Evolutionary conservation across 2,888 invertebrate species (phyloP).

Genomic region (Perizoma flavofasciatum): DNA sequence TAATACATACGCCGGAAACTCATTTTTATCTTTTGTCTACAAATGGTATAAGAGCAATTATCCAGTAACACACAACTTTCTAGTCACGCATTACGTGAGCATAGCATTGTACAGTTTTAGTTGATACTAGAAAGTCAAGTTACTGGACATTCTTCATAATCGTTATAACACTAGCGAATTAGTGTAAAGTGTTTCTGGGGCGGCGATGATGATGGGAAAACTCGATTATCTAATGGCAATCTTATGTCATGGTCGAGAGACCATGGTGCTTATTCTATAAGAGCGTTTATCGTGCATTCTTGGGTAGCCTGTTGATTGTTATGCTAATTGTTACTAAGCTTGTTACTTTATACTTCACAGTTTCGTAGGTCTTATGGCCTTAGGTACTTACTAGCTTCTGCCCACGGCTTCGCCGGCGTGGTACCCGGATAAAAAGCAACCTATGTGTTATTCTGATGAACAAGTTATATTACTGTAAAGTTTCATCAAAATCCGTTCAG

Average conservation of each 20-base stretch:
- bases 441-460: too few species aligned
- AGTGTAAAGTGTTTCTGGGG: constrained; percentile 52
- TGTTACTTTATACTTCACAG: too few species aligned
- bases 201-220: constrained; percentile 45
- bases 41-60: constrained; percentile 53
- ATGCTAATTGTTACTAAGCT: constrained; percentile 3
- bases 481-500: too few species aligned
- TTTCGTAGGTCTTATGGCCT: too few species aligned
- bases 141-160: constrained; percentile 52
- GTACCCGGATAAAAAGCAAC: too few species aligned
- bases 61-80: constrained; percentile 63
- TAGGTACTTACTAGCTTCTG: too few species aligned
- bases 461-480: too few species aligned
- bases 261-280: constrained; percentile 27
- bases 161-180: constrained; percentile 57
- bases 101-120: constrained; percentile 59
- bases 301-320: constrained; percentile 9
- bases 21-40: constrained; percentile 42
- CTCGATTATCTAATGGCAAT: constrained; percentile 63
- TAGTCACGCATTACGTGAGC: constrained; percentile 69
- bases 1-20: constrained; percentile 38
- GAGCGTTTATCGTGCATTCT: constrained; percentile 9
- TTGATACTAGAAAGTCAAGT: constrained; percentile 63
- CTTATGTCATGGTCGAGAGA: constrained; percentile 58
- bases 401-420: too few species aligned